phyloP scores from a whole-genome alignment of 1,140 invertebrate genomes.

The Helicoverpa armigera region DNA sequence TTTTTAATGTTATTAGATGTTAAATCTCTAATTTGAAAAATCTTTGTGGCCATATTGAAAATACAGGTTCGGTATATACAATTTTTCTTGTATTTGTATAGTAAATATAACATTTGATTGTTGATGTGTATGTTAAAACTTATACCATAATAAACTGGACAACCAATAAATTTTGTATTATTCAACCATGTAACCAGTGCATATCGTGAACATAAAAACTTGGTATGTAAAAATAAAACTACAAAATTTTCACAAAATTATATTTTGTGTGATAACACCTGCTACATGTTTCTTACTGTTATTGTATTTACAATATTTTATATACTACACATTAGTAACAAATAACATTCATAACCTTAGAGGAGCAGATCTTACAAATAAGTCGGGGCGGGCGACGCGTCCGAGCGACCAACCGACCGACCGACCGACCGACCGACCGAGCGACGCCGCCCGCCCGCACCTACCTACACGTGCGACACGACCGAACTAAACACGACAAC shows the following conservation, averaged over 20 bases:
- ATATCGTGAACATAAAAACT: no score
- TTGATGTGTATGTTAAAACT: no score
- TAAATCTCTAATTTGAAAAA: no score
- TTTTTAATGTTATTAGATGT: no score
- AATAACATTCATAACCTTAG: conserved; percentile 86
- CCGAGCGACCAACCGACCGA: neutral
- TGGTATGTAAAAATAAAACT: conserved; percentile 64
- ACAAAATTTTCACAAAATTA: conserved; percentile 86
- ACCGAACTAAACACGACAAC: conserved; percentile 63
- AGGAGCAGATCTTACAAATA: conserved; percentile 82
- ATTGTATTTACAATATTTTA: conserved; percentile 86
- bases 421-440: conserved; percentile 2
- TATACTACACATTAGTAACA: conserved; percentile 87
- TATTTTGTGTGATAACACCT: conserved; percentile 88
- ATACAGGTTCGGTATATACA: no score
- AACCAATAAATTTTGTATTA: no score
- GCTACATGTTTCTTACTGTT: conserved; percentile 85
- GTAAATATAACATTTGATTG: no score
- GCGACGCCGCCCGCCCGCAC: conserved; percentile 30
- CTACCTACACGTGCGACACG: conserved; percentile 47
- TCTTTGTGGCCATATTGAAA: no score
- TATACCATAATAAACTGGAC: no score
- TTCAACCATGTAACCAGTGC: no score
- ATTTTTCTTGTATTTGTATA: no score
- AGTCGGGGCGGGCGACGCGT: conserved; percentile 39